Percentiles rank a stretch among this genome's conserved stretches.
Evolutionary conservation across 2,113 vertebrate species (phyloP).

Genomic region (human (Homo sapiens)): GRCh38 chr14:83321001-83321500

Average conservation of each 20-base stretch:
- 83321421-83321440: background rate
- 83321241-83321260: background rate
- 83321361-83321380: background rate
- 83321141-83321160: background rate
- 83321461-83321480: background rate
- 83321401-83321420: background rate
- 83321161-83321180: accelerated
- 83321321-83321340: background rate
- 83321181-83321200: background rate
- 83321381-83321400: background rate
- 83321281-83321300: background rate
- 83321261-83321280: background rate
- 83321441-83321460: background rate
- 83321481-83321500: background rate
- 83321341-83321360: background rate
- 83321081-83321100: background rate
- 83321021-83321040: background rate
- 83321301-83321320: background rate
- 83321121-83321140: background rate
- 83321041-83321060: background rate
- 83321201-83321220: background rate
- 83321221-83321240: background rate
- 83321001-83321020: background rate
- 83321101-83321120: background rate
- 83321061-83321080: background rate